phyloP scores from a whole-genome alignment of 2,888 invertebrate species.

The Leucoma salicis region DNA sequence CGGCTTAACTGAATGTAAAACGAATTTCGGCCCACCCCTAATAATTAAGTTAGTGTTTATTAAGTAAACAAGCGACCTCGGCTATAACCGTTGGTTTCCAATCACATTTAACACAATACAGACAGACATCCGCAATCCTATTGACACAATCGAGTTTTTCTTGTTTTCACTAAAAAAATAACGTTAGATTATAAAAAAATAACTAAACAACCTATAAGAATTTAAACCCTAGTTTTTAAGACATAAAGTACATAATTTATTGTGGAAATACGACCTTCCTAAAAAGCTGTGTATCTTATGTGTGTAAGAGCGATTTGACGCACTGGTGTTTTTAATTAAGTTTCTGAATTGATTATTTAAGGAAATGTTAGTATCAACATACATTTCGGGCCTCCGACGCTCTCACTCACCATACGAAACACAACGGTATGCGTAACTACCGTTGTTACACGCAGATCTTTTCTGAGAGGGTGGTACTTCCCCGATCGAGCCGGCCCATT shows the following conservation, averaged over 20 bases:
- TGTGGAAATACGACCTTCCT: slow-evolving; percentile 21
- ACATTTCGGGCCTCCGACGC: too few relatives aligned
- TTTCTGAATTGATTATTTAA: slow-evolving; percentile 17
- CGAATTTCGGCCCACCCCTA: too few relatives aligned
- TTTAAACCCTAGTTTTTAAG: slow-evolving; percentile 7
- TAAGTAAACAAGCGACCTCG: slow-evolving; percentile 71
- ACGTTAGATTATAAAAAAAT: slow-evolving; percentile 29
- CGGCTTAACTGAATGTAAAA: too few relatives aligned
- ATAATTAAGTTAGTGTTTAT: slow-evolving; percentile 9
- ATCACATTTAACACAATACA: slow-evolving; percentile 46
- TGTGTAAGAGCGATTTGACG: slow-evolving; percentile 29
- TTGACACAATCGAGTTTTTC: slow-evolving; percentile 53
- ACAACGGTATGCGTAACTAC: too few relatives aligned
- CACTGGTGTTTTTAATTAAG: slow-evolving; percentile 26
- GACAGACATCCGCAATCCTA: slow-evolving; percentile 57
- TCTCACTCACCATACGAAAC: too few relatives aligned
- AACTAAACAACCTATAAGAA: slow-evolving; percentile 9
- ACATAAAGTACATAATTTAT: not conserved
- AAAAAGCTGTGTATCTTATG: slow-evolving; percentile 7
- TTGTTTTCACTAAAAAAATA: slow-evolving; percentile 47
- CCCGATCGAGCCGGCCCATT: too few relatives aligned
- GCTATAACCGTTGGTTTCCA: slow-evolving; percentile 48
- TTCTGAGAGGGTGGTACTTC: too few relatives aligned
- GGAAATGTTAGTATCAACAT: not conserved
- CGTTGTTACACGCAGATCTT: too few relatives aligned